Evolutionary conservation across 2,797 vertebrate species (phyloP), one percentile per base, ranked within the genome.

Genomic region (Phylloscopus collybita): DNA sequence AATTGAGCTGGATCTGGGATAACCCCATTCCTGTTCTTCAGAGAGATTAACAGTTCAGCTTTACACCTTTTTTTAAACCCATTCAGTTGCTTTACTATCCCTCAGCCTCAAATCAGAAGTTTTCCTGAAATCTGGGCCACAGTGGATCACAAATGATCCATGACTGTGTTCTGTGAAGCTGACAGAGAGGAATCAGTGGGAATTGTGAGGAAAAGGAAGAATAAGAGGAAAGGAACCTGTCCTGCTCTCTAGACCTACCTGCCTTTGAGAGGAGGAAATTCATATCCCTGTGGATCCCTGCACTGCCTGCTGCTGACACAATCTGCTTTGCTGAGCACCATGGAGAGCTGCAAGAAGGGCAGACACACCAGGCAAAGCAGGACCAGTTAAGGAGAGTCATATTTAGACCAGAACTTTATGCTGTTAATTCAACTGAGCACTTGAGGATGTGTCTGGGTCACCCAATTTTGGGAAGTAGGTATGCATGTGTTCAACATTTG

Each of bases 371-470:
- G 36, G 51, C 19, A 90, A 64, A 70, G 44, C 23, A 66, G 54
- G 5, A 57, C 10, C 42, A 78, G 19, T 32, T 80, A 49, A 42
- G 13, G 26, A 67, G 13, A 56, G 27, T 16, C 11, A 9, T 56
- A 69, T 84, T 90, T 92, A 87, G 53, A 81, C 56, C 1, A 59
- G 62, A 59, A 76, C 19, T 88, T 59, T 16, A 17, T 44, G 47
- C 36, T 89, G 56, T 66, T 75, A 67, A 59, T 90, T 84, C 30
- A 57, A 1, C 17, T n/a, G 65, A 83, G 36, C 71, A 73, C 47
- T 62, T 56, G 60, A 36, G 36, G 47, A 92, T 79, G 89, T 92
- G 92, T 93, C 86, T 92, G 81, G 88, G 88, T 95, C 92, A 90
- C 88, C 82, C 44, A 85, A 85, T 92, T 95, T 62, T 62, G 64